A percentile compares a stretch with the other conserved stretches of the same genome.
phyloP scores from a whole-genome alignment of 2,113 vertebrate genomes.

The Vombatus ursinus region DNA sequence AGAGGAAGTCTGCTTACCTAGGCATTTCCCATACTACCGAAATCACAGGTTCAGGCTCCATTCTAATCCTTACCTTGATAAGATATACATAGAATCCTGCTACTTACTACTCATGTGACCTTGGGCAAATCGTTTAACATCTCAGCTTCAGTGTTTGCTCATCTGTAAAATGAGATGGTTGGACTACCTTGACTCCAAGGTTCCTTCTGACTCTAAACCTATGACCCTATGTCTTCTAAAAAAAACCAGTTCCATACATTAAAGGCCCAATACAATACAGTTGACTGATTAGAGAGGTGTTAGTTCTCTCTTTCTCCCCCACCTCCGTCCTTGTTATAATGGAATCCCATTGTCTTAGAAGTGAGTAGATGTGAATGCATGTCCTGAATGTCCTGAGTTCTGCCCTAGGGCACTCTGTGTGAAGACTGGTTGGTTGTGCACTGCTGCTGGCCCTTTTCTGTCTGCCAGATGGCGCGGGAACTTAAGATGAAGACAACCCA shows the following conservation, averaged over 20 bases:
- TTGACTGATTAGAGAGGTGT: neutral
- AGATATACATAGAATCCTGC: neutral
- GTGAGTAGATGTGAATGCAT: neutral
- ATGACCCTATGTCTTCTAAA: neutral
- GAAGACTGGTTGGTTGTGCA: constrained; percentile 84
- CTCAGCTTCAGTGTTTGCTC: neutral
- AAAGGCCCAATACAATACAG: neutral
- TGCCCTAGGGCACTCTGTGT: constrained; percentile 82
- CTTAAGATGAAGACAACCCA: constrained; percentile 83
- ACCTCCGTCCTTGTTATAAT: neutral
- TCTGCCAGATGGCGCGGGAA: constrained; percentile 87
- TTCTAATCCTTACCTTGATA: neutral
- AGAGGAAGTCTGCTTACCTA: neutral
- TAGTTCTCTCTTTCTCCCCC: neutral
- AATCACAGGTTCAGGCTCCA: neutral
- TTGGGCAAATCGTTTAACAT: neutral
- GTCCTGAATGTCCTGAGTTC: neutral
- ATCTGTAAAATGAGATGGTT: neutral
- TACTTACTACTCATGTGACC: neutral
- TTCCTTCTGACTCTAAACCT: neutral
- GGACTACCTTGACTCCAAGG: neutral
- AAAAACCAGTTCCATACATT: neutral
- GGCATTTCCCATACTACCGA: neutral
- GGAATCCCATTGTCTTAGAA: too few species aligned
- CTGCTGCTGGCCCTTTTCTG: constrained; percentile 87